Base-by-base conservation (phyloP, 2,888 invertebrate species). In the Apeira syringaria region DNA sequence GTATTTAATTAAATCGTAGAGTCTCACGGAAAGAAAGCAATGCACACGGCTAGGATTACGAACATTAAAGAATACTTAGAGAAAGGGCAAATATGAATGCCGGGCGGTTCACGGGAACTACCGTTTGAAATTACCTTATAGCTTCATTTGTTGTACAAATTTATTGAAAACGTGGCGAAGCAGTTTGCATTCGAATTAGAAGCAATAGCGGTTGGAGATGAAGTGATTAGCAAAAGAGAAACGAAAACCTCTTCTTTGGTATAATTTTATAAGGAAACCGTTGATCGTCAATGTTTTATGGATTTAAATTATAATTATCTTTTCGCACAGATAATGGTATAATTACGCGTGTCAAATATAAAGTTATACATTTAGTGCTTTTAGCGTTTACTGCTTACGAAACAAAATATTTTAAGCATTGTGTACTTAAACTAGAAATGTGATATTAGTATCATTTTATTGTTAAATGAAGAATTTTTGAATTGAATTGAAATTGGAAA, bases 101-200 rank as follows among this genome's bases (percentile, higher is more conserved):
- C 51, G 44, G 42, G 47, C 32, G 32, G 30, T 34, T 42, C 18
- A 25, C 48, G 53, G 48, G 62, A 69, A 77, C 80, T 78, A 75
- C 81, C 68, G 76, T 71, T 71, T 68, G 61, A 61, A 65, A 72
- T 75, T 71, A 39, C 39, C 65, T 77, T 80, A 84, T 77, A 69
- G 75, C 81, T 87, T 81, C 79, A 84, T 86, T 84, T 78, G 69
- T 76, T 74, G 64, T 71, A 82, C 81, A 79, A 83, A 82, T 81
- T 82, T 85, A 87, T 85, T 78, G 81, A 81, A 80, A 73, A 82
- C 84, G 85, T 85, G 83, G 75, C 39, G 56, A 51, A 54, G 61
- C 55, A 53, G 60, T 61, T 59, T 61, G 60, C 60, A 63, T 67
- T 64, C 57, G 76, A 80, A 65, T 64, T 50, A 65, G 51, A 63